phyloP scores from a whole-genome alignment of 2,797 vertebrate species.

The Psittacula echo region DNA sequence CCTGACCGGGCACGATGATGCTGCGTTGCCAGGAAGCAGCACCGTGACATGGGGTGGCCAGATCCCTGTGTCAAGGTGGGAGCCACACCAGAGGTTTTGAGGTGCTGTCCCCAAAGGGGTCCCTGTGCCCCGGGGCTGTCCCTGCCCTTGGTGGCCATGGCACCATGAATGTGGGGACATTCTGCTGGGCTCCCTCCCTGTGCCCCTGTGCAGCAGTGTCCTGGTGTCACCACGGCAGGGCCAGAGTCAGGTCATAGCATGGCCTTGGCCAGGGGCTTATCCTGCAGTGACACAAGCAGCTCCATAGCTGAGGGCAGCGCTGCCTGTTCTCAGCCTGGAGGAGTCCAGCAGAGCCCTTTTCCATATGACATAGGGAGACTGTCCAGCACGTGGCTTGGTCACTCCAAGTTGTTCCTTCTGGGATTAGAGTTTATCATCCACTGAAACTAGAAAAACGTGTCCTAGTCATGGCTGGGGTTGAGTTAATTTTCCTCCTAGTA shows the following conservation, averaged over 20 bases:
- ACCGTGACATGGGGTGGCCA: neutral
- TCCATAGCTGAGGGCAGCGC: neutral
- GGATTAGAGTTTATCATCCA: neutral
- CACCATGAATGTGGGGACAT: neutral
- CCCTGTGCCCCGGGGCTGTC: neutral
- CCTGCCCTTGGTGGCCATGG: neutral
- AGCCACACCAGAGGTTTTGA: neutral
- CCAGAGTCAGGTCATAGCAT: neutral
- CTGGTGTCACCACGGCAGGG: neutral
- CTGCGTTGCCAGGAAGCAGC: neutral
- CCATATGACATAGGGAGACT: neutral
- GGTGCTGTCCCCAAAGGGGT: neutral
- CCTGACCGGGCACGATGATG: no score
- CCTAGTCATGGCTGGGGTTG: neutral
- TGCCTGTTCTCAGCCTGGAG: neutral
- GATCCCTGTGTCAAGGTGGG: neutral
- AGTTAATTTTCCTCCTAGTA: neutral
- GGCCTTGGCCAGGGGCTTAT: neutral
- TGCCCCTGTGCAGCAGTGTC: neutral
- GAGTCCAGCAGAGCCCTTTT: neutral
- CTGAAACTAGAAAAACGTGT: neutral
- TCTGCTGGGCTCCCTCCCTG: neutral
- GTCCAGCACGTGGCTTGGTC: neutral
- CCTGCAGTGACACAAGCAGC: neutral
- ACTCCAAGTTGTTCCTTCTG: neutral